These are phyloP conservation scores for Corapipo altera DNA, from an alignment of 2,113 vertebrate species.

Conservation along the genomic window DNA sequence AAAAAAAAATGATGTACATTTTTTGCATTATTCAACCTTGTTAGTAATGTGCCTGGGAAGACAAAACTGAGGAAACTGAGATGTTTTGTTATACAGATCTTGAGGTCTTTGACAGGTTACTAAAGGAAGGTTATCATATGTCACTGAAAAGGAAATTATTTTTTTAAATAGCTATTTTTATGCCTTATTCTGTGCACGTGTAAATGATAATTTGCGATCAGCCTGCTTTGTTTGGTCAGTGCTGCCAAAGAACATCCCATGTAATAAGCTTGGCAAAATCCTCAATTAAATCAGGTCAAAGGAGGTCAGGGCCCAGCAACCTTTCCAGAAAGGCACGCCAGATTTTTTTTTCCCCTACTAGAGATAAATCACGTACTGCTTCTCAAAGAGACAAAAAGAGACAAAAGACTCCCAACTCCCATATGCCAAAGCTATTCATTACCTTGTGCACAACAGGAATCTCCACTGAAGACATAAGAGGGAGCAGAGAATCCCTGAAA, in stretches of 20 bases:
- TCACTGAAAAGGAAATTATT: not conserved
- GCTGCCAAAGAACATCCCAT: slow-evolving; percentile 14
- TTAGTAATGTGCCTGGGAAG: not conserved
- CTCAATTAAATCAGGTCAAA: slow-evolving; percentile 15
- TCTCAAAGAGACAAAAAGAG: not conserved
- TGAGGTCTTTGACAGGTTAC: not conserved
- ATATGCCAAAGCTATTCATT: not conserved
- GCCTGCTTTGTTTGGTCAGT: not conserved
- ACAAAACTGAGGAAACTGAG: not conserved
- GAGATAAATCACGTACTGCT: not conserved
- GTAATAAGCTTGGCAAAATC: slow-evolving; percentile 35
- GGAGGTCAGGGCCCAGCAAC: slow-evolving; percentile 6
- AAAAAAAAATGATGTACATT: not conserved
- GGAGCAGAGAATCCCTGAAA: not conserved
- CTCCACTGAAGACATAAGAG: not conserved
- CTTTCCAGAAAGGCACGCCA: not conserved
- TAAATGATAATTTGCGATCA: slow-evolving; percentile 8
- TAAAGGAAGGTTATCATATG: slow-evolving; percentile 11
- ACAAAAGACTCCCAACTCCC: not conserved
- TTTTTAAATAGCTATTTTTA: slow-evolving; percentile 8
- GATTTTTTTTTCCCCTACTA: not conserved
- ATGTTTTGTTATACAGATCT: not conserved
- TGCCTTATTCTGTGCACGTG: not conserved
- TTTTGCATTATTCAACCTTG: not conserved
- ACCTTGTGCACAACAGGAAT: not conserved